Base-by-base conservation (phyloP, 2,113 vertebrate genomes). In the Charadrius vociferus region DNA sequence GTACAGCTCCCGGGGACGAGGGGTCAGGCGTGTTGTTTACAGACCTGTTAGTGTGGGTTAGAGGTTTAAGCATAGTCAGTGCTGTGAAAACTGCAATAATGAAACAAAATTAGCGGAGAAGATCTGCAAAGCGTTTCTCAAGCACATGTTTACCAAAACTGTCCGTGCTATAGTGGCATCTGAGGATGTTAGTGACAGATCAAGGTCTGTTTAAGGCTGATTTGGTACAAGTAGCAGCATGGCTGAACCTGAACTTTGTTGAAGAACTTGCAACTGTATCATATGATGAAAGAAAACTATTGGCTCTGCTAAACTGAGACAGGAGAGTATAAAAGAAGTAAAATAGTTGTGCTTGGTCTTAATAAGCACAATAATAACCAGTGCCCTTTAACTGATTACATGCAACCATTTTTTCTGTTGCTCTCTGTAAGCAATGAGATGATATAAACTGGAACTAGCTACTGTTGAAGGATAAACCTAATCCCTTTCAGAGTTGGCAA, bases 1-100 rank as follows among this genome's bases (percentile, higher is more conserved):
- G 9, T 3, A 1, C 27, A 41, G 1, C 22, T 88, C 27, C 9
- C 1, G 8, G 23, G n/a, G 22, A 4, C 21, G 22, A 4, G 2
- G 23, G 3, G 0, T 63, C 24, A 16, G 36, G n/a, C 0, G 3
- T n/a, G 24, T 45, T 81, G 9, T 53, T 62, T 43, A 9, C 45
- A 50, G 9, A 18, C n/a, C 23, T 70, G 3, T 34, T 65, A 4
- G 7, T 6, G 3, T 34, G 23, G 5, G 6, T 73, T 83, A 12
- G 72, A 80, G 53, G 17, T 49, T 90, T 80, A 80, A 77, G n/a
- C 7, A 8, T 6, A 12, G 29, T 26, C 10, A 7, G 6, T 65
- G 11, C 34, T 10, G 12, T 86, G 82, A 62, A 66, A 86, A 62
- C 14, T 75, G 36, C 24, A 39, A 55, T 66, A 66, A 68, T 13